A percentile compares a stretch with the other conserved stretches of the same genome.
Evolutionary conservation across 23 tunicate genomes (phyloP).

Genomic region (Trididemnum miniatum): DNA sequence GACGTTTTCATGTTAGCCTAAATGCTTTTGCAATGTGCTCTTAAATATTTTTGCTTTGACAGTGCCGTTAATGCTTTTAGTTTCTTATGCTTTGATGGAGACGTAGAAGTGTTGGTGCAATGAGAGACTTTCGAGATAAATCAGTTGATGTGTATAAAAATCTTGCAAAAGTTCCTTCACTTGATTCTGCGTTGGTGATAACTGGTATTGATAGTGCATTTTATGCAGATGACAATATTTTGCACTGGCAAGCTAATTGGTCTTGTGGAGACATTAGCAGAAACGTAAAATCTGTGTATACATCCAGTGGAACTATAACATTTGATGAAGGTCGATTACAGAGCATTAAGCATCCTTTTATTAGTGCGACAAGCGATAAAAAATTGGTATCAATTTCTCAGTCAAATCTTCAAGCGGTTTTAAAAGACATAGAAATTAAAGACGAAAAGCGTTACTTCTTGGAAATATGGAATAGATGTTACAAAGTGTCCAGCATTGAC

Average conservation of each 20-base stretch:
- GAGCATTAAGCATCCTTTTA: background rate
- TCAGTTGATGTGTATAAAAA: constrained; percentile 39
- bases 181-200: constrained; percentile 19
- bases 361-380: constrained; percentile 43
- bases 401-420: constrained; percentile 40
- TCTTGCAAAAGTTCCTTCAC: constrained; percentile 19
- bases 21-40: no score
- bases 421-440: constrained; percentile 45
- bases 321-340: background rate
- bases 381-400: constrained; percentile 35
- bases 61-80: no score
- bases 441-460: constrained; percentile 47
- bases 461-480: constrained; percentile 63
- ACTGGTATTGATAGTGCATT: background rate
- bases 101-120: no score
- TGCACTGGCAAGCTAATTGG: constrained; percentile 59
- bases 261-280: constrained; percentile 57
- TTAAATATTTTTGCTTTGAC: no score
- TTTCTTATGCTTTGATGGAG: no score
- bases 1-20: no score
- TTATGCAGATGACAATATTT: background rate
- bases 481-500: constrained; percentile 38
- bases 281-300: constrained; percentile 26
- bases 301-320: constrained; percentile 11
- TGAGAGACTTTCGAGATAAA: constrained; percentile 17